Conservation (phyloP, 2,113 vertebrate genomes). For the Osmerus eperlanus region DNA sequence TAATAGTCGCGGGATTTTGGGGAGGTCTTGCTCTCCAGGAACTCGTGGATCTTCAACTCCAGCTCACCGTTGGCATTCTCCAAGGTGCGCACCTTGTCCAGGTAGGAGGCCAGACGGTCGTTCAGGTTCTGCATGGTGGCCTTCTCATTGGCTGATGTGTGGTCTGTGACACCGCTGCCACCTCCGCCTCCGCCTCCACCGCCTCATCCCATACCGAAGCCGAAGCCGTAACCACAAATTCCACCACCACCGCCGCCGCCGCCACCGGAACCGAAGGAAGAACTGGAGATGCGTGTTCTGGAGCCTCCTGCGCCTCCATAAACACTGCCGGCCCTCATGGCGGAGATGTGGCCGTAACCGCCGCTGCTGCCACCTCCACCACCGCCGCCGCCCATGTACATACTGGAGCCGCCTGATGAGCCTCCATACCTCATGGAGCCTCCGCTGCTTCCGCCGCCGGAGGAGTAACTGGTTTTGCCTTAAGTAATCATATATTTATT, state of each 20-base stretch:
- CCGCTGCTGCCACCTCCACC: too few relatives aligned
- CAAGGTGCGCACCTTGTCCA: constrained; percentile 82
- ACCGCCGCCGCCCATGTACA: too few relatives aligned
- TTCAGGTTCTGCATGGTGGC: constrained; percentile 93
- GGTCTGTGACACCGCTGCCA: constrained; percentile 32
- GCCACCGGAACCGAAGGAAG: constrained; percentile 9
- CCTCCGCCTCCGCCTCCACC: constrained; percentile 20
- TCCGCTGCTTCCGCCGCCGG: background rate
- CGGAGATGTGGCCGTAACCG: background rate
- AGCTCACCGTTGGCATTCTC: constrained; percentile 81
- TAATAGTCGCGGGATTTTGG: constrained; percentile 73
- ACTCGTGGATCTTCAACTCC: constrained; percentile 83
- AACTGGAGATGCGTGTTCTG: constrained; percentile 47
- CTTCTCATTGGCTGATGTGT: constrained; percentile 78
- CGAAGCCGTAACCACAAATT: background rate
- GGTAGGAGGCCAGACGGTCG: constrained; percentile 83
- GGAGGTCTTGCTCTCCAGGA: constrained; percentile 79
- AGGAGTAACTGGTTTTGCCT: constrained; percentile 7
- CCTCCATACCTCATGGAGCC: too few relatives aligned
- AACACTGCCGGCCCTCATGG: constrained; percentile 40
- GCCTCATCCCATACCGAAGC: background rate
- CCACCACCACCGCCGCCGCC: constrained; percentile 14
- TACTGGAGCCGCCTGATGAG: too few relatives aligned
- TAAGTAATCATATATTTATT: too few relatives aligned
- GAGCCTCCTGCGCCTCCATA: constrained; percentile 52